Evolutionary conservation across 2,113 vertebrate genomes (phyloP), one percentile per base, ranked within the genome.

Genomic region (Atlantisia rogersi): DNA sequence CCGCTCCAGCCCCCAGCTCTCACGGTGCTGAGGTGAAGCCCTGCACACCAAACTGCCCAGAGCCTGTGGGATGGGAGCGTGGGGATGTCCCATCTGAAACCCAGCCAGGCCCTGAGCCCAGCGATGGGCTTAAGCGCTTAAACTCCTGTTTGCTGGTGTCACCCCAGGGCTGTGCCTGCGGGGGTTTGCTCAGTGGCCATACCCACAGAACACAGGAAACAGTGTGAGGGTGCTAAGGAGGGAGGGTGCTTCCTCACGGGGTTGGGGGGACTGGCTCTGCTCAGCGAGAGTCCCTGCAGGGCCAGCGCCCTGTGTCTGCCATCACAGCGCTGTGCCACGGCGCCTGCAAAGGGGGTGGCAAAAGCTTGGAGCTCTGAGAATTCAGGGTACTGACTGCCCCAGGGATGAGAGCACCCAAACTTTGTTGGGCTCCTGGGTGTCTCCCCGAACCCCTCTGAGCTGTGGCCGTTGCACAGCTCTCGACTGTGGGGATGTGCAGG

Each of bases 291-390:
- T 48, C 20, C 48, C 48, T 5, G 2, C 22, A 62, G 8, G 2
- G 2, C 21, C 69, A 50, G 55, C 17, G 44, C 17, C 29, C 8
- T 15, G 59, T 8, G 15, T 22, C 64, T 52, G 65, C 42, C 40
- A 32, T 26, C 2, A 1, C 82, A 39, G 28, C 0, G 1, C 26
- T 20, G 31, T 19, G 32, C n/a, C 0, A 0, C 1, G 3, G 24
- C 3, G 11, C 12, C 21, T 42, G 40, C n/a, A 21, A 16, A 19
- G 14, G 20, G 20, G 29, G 19, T 32, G 39, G 9, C 15, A 62
- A 78, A 70, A n/a, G 17, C 62, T 92, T 1, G 1, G 39, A 64
- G 28, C 1, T 4, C 28, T 35, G 35, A 59, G 37, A 63, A 64
- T 52, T 64, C 25, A 17, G 44, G 82, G 16, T n/a, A 35, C 18